Base-by-base conservation (phyloP, 2,888 invertebrate species). In the Aporophyla nigra region DNA sequence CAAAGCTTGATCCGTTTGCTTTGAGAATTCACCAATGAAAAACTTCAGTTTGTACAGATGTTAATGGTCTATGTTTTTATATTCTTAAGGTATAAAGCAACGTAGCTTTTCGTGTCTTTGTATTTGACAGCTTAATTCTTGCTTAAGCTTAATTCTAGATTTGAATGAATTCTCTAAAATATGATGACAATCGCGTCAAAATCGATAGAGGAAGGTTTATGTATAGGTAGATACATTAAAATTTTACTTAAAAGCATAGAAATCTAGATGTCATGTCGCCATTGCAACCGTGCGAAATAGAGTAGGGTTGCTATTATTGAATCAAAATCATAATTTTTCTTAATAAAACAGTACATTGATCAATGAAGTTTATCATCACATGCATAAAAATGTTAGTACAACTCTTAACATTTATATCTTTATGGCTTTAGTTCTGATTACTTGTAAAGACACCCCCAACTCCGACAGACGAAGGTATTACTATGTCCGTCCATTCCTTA, bases 391-490 rank as follows among this genome's bases (percentile, higher is more conserved):
- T 27, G 0, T 43, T 58, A 21, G 9, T 33, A 61, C 12, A 69
- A 27, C 49, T 71, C 10, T 19, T 40, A 53, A 24, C 5, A 33
- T 51, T 67, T 46, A 2, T 46, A 46, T 46, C 10, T 46, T 2
- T 56, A 51, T 46, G 61, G 59, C 59, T 79, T 51, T 71, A 80
- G 33, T 72, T 69, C 24, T 51, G 62, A 72, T 70, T 56, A 67
- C 61, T 66, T 66, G 21, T 56, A 69, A 61, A 84, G 19, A 74
- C 59, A 58, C 40, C 33, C 21, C 12, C 7, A 27, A 49, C 59
- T 69, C 49, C 21, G 49, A 43, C 61, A 56, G 58, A 68, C 53
- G 46, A 14, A 27, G 61, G 27, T 70, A 78, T 71, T 51, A 46
- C 43, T 59, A 53, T 46, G 53, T 70, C 61, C 33, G 16, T 40